phyloP scores from a whole-genome alignment of 2,113 vertebrate species.

The Thamnophis sirtalis region DNA sequence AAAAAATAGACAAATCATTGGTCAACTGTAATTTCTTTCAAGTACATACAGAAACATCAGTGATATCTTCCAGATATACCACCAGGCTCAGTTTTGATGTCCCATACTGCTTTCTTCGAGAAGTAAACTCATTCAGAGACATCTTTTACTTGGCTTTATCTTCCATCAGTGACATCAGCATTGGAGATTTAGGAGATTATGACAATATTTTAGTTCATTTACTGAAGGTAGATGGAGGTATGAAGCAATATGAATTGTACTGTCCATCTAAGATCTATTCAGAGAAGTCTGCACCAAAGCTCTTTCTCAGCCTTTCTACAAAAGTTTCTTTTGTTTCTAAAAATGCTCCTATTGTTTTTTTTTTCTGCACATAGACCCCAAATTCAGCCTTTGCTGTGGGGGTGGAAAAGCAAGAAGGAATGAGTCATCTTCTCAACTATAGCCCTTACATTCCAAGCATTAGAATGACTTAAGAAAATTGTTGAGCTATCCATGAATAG shows the following conservation, averaged over 20 bases:
- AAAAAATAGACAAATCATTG: conserved; percentile 63
- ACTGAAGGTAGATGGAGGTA: neutral
- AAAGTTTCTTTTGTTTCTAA: neutral
- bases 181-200: neutral
- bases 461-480: neutral
- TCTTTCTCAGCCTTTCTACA: neutral
- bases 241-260: neutral
- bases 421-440: neutral
- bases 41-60: neutral
- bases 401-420: neutral
- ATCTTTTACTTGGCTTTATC: neutral
- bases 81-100: neutral
- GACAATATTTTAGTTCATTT: neutral
- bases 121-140: neutral
- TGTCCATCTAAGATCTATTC: neutral
- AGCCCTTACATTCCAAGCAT: neutral
- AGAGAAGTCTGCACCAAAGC: neutral
- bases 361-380: neutral
- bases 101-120: neutral
- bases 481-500: neutral
- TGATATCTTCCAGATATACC: neutral
- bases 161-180: neutral
- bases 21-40: conserved; percentile 33
- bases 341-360: neutral
- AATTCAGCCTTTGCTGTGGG: neutral